Evolutionary conservation across 2,113 vertebrate genomes (phyloP).

Genomic region (Myrmophylax atrothorax): DNA sequence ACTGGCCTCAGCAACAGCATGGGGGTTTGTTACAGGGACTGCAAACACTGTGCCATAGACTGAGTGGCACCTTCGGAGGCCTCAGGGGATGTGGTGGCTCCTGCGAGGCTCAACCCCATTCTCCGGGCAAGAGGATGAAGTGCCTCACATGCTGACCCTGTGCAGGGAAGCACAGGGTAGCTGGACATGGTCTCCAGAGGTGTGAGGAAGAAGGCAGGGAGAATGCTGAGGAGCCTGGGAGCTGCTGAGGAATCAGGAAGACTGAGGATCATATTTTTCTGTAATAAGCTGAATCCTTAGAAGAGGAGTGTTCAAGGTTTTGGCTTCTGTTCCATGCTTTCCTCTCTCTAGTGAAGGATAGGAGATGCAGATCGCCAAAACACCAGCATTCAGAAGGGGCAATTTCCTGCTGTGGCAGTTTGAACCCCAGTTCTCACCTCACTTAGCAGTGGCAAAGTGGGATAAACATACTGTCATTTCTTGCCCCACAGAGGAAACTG

Average conservation of each 20-base stretch:
- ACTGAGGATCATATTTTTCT: background rate
- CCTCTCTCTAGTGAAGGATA: background rate
- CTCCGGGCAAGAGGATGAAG: background rate
- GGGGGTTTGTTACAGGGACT: background rate
- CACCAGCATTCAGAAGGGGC: background rate
- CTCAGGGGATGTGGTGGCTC: background rate
- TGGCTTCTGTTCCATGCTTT: accelerated
- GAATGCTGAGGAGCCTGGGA: background rate
- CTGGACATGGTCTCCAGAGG: background rate
- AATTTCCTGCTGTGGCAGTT: background rate
- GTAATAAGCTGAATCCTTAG: background rate
- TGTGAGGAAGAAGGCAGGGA: background rate
- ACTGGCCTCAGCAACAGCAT: accelerated
- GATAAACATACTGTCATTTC: background rate
- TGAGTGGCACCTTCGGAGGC: background rate
- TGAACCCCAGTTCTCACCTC: background rate
- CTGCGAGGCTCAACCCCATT: background rate
- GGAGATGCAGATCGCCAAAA: background rate
- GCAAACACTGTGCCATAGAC: accelerated
- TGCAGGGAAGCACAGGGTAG: accelerated
- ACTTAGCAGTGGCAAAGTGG: background rate
- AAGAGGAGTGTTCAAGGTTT: background rate
- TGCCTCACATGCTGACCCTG: accelerated
- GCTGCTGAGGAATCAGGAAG: background rate
- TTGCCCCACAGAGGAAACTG: background rate